Percentiles rank a stretch among this genome's conserved stretches.
These are phyloP conservation scores for Rugalucina vietnamica DNA, from an alignment of 2,888 invertebrate species.

Conservation along the genomic window DNA sequence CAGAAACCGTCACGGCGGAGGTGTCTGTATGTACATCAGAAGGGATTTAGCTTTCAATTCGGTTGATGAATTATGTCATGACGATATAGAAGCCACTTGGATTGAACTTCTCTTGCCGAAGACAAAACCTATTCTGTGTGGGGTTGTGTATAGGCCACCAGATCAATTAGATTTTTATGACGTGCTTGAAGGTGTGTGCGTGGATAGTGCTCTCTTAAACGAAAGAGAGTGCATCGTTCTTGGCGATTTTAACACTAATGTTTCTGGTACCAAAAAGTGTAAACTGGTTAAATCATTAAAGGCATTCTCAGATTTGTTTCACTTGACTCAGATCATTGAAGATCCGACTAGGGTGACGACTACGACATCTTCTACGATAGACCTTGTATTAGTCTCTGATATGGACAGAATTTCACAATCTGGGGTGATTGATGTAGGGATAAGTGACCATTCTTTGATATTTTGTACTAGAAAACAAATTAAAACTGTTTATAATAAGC, in stretches of 20 bases:
- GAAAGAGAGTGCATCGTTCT: conserved; percentile 14
- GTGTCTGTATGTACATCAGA: conserved; percentile 27
- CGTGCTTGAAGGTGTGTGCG: conserved; percentile 10
- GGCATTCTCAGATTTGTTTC: conserved; percentile 21
- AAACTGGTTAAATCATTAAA: neutral
- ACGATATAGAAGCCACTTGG: conserved; percentile 19
- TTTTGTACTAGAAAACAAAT: conserved; percentile 14
- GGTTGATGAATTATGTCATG: conserved; percentile 10
- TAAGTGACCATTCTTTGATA: conserved; percentile 17
- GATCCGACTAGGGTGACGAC: conserved; percentile 3
- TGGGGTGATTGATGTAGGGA: conserved; percentile 13
- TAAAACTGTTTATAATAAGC: neutral
- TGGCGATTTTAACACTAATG: conserved; percentile 28
- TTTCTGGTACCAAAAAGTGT: neutral
- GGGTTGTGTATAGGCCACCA: conserved; percentile 26
- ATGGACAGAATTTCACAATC: conserved; percentile 1
- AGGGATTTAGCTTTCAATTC: conserved; percentile 26
- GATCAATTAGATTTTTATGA: conserved; percentile 23
- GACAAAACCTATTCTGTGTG: conserved; percentile 36
- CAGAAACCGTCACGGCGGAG: conserved; percentile 21
- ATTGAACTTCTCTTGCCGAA: conserved; percentile 30
- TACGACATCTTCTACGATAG: conserved; percentile 11
- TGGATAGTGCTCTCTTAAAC: neutral
- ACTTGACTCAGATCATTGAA: neutral
- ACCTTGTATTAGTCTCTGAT: conserved; percentile 13